Conservation (phyloP, 1,140 invertebrate genomes). For the Cyrtorhinus lividipennis region DNA sequence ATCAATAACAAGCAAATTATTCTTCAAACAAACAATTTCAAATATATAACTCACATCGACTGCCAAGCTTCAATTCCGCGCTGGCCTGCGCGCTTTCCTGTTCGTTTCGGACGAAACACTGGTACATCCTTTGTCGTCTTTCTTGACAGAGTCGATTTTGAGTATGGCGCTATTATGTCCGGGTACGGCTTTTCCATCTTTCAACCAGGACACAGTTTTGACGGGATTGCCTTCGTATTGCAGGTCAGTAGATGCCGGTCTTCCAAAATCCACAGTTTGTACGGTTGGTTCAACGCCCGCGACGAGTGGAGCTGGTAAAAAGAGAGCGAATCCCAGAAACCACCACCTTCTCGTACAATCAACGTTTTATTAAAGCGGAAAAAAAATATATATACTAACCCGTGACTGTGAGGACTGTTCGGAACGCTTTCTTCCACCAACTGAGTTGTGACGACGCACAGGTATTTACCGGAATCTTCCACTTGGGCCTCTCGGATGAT, state of each 20-base stretch:
- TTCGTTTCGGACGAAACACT: constrained; percentile 87
- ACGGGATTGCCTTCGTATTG: constrained; percentile 80
- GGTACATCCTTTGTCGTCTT: constrained; percentile 95
- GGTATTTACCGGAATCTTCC: constrained; percentile 82
- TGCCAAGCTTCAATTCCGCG: constrained; percentile 81
- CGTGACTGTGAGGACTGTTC: constrained; percentile 82
- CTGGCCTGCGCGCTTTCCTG: constrained; percentile 85
- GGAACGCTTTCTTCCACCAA: constrained; percentile 83
- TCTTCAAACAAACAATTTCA: too few species aligned
- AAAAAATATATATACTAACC: too few species aligned
- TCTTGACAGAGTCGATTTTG: constrained; percentile 75
- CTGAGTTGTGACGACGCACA: constrained; percentile 87
- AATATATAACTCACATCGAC: constrained; percentile 67
- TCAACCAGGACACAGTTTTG: constrained; percentile 78
- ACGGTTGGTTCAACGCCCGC: constrained; percentile 75
- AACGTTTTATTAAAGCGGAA: too few species aligned
- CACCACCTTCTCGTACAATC: too few species aligned
- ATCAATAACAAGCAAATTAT: too few species aligned
- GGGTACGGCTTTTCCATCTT: constrained; percentile 72
- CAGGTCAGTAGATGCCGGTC: constrained; percentile 77
- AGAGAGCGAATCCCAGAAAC: too few species aligned
- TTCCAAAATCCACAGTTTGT: constrained; percentile 83
- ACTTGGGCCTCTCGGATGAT: constrained; percentile 81
- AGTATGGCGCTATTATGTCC: constrained; percentile 58
- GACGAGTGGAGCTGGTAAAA: constrained; percentile 61